phyloP scores from a whole-genome alignment of 1,140 invertebrate genomes.

The honey bee (Apis mellifera) region DNA sequence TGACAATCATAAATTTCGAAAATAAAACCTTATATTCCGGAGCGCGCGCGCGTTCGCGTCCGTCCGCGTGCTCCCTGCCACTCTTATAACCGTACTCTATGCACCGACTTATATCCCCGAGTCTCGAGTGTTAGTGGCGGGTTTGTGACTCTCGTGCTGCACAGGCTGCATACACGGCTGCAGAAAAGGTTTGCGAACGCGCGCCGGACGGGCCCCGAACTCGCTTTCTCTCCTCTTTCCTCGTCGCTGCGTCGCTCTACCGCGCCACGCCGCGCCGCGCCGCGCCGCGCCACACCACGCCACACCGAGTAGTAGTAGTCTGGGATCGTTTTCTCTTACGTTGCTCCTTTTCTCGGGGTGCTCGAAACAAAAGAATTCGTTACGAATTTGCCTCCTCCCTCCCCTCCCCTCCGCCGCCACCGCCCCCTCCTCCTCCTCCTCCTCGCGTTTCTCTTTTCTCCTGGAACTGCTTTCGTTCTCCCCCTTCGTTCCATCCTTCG shows the following conservation, averaged over 20 bases:
- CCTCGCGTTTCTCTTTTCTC: constrained; percentile 22
- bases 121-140: neutral
- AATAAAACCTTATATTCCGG: constrained; percentile 82
- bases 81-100: neutral
- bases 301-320: constrained; percentile 66
- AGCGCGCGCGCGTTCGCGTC: constrained; percentile 56
- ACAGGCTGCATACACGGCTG: constrained; percentile 64
- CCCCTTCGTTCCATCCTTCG: constrained; percentile 24
- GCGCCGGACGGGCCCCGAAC: constrained; percentile 39
- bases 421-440: constrained; percentile 59
- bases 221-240: constrained; percentile 53
- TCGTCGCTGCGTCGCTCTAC: constrained; percentile 45
- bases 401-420: constrained; percentile 46
- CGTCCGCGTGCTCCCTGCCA: constrained; percentile 44
- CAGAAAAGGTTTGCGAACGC: constrained; percentile 69
- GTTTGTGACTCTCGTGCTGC: constrained; percentile 57
- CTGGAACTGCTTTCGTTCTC: constrained; percentile 17
- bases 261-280: constrained; percentile 11
- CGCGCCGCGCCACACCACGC: constrained; percentile 11
- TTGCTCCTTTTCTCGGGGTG: constrained; percentile 76
- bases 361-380: constrained; percentile 80
- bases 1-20: constrained; percentile 83
- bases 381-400: constrained; percentile 74
- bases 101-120: neutral
- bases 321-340: constrained; percentile 70